Evolutionary conservation across 2,113 vertebrate genomes (phyloP).

Genomic region (Grantiella picta): DNA sequence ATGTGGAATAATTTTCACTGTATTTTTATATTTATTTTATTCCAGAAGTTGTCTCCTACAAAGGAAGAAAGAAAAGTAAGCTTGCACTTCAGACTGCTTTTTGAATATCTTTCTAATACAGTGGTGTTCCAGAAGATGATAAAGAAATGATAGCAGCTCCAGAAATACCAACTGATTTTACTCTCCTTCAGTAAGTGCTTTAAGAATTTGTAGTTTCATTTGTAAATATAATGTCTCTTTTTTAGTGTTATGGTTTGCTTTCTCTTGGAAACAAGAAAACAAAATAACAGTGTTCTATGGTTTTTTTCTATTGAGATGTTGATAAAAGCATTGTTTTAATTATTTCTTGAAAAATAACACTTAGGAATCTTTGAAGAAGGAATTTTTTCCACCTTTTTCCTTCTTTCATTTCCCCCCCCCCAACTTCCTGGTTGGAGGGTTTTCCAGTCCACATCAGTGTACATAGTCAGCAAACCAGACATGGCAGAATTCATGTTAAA

Average conservation of each 20-base stretch:
- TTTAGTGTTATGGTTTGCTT: not conserved
- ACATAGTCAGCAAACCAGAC: not conserved
- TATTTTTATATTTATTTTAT: not conserved
- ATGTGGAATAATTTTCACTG: not conserved
- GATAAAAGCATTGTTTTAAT: not conserved
- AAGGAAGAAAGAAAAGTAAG: slow-evolving; percentile 64
- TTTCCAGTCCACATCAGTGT: not conserved
- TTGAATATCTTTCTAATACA: slow-evolving; percentile 79
- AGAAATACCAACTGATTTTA: slow-evolving; percentile 97
- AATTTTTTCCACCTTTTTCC: not conserved
- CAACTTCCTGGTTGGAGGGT: accelerated
- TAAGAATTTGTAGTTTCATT: not conserved
- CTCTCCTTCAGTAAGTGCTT: slow-evolving; percentile 91
- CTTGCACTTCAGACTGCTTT: slow-evolving; percentile 61
- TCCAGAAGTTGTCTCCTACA: slow-evolving; percentile 58
- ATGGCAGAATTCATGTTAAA: not conserved
- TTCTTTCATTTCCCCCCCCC: too few relatives aligned
- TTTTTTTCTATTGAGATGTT: not conserved
- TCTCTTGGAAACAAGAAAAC: not conserved
- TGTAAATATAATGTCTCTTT: not conserved
- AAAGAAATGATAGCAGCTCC: slow-evolving; percentile 99
- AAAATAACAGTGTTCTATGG: not conserved
- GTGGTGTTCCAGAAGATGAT: slow-evolving; percentile 94
- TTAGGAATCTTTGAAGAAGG: not conserved
- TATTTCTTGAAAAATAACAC: not conserved